Evolutionary conservation across 23 tunicate species (phyloP).

Genomic region (Ciona savignyi): DNA sequence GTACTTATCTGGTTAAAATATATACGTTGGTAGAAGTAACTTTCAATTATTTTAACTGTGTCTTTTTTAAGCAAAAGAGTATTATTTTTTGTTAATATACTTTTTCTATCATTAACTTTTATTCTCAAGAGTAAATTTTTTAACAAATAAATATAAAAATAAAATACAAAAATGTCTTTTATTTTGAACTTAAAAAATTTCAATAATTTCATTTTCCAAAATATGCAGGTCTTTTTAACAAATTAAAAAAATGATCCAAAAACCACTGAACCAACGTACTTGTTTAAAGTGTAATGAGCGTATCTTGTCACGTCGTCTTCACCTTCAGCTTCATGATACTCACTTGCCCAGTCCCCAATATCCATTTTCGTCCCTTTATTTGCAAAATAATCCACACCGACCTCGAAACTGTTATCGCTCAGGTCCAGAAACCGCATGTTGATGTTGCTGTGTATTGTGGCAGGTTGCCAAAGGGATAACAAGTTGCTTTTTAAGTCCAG

Average conservation of each 20-base stretch:
- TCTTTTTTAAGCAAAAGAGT: too few species aligned
- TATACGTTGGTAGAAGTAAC: too few species aligned
- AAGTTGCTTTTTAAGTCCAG: constrained; percentile 1
- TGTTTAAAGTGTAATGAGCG: background rate
- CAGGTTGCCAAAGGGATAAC: background rate
- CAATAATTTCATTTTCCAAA: too few species aligned
- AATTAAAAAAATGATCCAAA: background rate
- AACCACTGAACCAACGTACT: background rate
- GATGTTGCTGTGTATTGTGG: constrained; percentile 2
- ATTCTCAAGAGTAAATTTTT: too few species aligned
- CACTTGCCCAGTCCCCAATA: constrained; percentile 9
- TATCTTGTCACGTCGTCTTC: background rate
- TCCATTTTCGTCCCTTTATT: background rate
- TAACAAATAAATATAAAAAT: too few species aligned
- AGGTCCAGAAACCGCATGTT: constrained; percentile 3
- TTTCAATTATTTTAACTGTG: too few species aligned
- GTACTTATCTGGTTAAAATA: too few species aligned
- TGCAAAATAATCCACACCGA: background rate
- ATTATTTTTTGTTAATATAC: too few species aligned
- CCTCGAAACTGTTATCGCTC: background rate
- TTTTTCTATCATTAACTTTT: too few species aligned
- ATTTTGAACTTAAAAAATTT: too few species aligned
- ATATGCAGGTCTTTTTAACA: too few species aligned
- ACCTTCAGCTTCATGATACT: background rate
- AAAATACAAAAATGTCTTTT: too few species aligned